Evolutionary conservation across 1,140 invertebrate species (phyloP).

Genomic region (Aradophagus sp.): DNA sequence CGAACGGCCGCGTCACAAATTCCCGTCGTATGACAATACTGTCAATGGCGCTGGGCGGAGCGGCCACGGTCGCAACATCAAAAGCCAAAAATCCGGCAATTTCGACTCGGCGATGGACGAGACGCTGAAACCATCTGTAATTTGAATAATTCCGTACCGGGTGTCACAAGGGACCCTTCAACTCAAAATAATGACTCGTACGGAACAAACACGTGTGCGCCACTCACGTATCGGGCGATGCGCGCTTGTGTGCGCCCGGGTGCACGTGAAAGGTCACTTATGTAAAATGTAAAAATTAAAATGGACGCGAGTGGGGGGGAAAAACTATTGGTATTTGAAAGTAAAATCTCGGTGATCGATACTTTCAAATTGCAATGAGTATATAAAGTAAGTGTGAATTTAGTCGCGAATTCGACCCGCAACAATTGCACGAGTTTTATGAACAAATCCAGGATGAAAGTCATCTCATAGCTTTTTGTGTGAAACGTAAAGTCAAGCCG

Average conservation of each 20-base stretch:
- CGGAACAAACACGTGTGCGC: conserved; percentile 28
- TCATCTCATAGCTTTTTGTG: too few species aligned
- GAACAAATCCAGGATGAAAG: too few species aligned
- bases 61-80: conserved; percentile 23
- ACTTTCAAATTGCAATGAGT: too few species aligned
- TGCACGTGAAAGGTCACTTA: conserved; percentile 19
- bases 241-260: too few species aligned
- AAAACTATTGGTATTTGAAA: too few species aligned
- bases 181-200: conserved; percentile 43
- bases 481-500: too few species aligned
- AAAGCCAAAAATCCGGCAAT: conserved; percentile 37
- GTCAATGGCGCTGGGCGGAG: conserved; percentile 2
- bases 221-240: conserved; percentile 7
- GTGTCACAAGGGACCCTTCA: conserved; percentile 42
- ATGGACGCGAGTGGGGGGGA: background rate
- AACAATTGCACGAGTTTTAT: too few species aligned
- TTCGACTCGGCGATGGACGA: conserved; percentile 26
- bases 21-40: conserved; percentile 22
- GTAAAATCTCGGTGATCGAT: too few species aligned
- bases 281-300: conserved; percentile 3
- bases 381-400: too few species aligned
- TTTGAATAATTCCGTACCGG: conserved; percentile 40
- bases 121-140: conserved; percentile 44
- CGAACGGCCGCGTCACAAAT: conserved; percentile 27
- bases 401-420: too few species aligned